Evolutionary conservation across 2,888 invertebrate genomes (phyloP), one percentile per base, ranked within the genome.

Genomic region (Lithophane leautieri): DNA sequence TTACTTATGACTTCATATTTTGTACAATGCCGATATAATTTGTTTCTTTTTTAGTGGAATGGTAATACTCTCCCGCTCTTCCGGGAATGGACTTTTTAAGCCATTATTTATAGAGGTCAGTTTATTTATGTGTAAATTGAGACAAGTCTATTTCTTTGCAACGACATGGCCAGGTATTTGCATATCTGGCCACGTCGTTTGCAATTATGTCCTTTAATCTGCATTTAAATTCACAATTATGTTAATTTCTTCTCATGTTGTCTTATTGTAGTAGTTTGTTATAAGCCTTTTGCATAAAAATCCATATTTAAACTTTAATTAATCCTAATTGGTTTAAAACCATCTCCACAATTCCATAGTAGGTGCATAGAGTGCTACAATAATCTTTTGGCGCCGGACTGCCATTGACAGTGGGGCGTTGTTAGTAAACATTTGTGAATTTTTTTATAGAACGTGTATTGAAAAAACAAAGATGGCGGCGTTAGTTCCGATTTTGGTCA

Each of bases 1-100:
- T 65, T 42, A 71, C 52, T 62, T 65, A 62, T 50, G 22, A 34
- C 25, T 68, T 69, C 4, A 58, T 56, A 42, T 62, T 68, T 63
- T 72, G 8, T 25, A 4, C 7, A 19, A 56, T 22, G 28, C 58
- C 12, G 14, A n/a, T 74, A 28, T 19, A 44, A 42, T 56, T 66
- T 19, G 8, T 67, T 56, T 79, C 3, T 44, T 40, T 54, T 28
- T 19, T 44, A 11, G 22, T 62, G 16, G 9, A 50, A 54, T 34
- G 11, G 1, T 61, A 52, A 14, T 67, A 44, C 6, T 67, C 0
- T 1, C 14, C 14, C 4, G 19, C 14, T 34, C 22, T 61, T 28
- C 12, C 0, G 14, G 14, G 8, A 52, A 66, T 66, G 25, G 9
- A 16, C 8, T 50, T 28, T 76, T 47, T 40, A 56, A 42, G 28